phyloP scores from a whole-genome alignment of 2,888 invertebrate genomes.

The Lepetodrilus schrolli region DNA sequence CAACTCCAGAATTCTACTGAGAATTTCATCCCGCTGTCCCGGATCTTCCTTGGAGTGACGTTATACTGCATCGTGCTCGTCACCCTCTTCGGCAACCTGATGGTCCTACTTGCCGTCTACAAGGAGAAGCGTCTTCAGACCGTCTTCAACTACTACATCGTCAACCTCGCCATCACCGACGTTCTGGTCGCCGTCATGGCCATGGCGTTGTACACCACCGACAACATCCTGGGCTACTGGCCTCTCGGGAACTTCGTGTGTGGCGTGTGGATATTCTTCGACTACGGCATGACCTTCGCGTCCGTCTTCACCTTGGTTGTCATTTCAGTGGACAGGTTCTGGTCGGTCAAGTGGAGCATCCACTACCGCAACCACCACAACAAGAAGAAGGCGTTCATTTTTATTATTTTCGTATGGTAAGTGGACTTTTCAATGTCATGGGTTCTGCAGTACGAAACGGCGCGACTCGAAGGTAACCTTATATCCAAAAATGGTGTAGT shows the following conservation, averaged over 20 bases:
- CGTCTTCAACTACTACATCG: constrained; percentile 67
- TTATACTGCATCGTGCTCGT: constrained; percentile 54
- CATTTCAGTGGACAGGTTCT: constrained; percentile 69
- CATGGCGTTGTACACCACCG: constrained; percentile 71
- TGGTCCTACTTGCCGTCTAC: constrained; percentile 69
- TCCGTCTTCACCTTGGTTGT: constrained; percentile 73
- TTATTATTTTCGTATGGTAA: constrained; percentile 58
- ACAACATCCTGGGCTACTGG: constrained; percentile 71
- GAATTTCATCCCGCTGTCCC: constrained; percentile 29
- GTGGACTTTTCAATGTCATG: too few relatives aligned
- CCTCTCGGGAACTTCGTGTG: constrained; percentile 72
- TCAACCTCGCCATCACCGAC: constrained; percentile 67
- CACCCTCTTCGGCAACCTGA: constrained; percentile 67
- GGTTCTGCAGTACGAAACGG: too few relatives aligned
- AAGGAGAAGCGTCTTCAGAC: constrained; percentile 69
- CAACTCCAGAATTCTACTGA: not conserved
- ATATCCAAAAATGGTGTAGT: too few relatives aligned
- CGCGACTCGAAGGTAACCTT: too few relatives aligned
- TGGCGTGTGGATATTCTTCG: constrained; percentile 73
- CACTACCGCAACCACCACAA: constrained; percentile 60
- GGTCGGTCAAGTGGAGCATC: constrained; percentile 63
- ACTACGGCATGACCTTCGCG: constrained; percentile 74
- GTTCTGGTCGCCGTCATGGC: constrained; percentile 69
- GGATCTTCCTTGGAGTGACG: constrained; percentile 48
- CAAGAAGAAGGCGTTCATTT: constrained; percentile 49